phyloP scores from a whole-genome alignment of 2,888 invertebrate genomes.

The Latrodectus elegans region DNA sequence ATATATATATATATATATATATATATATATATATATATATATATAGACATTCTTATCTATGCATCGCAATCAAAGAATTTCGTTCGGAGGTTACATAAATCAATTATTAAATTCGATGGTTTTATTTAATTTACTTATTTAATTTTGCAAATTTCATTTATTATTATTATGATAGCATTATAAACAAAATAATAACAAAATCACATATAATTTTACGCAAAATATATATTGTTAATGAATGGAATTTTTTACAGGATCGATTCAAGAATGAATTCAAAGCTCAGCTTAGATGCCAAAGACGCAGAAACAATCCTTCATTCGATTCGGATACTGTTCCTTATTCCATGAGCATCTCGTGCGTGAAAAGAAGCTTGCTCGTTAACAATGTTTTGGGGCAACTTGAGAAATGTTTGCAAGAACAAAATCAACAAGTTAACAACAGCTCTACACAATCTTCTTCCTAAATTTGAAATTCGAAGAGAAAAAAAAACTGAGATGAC shows the following conservation, averaged over 20 bases:
- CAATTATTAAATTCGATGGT: too few relatives aligned
- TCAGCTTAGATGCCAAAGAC: constrained; percentile 3
- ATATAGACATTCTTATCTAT: too few relatives aligned
- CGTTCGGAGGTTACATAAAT: too few relatives aligned
- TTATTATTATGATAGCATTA: too few relatives aligned
- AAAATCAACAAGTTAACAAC: background rate
- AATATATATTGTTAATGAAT: background rate
- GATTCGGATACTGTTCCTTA: constrained; percentile 41
- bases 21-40: too few relatives aligned
- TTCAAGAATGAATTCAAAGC: constrained; percentile 21
- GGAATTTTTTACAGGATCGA: constrained; percentile 18
- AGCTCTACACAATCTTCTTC: background rate
- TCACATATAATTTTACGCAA: background rate
- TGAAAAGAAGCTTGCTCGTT: background rate
- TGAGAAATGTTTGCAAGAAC: constrained; percentile 17
- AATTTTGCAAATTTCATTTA: too few relatives aligned
- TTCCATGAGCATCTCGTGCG: constrained; percentile 5
- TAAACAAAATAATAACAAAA: background rate
- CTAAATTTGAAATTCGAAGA: background rate
- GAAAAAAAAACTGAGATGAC: too few relatives aligned
- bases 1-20: too few relatives aligned
- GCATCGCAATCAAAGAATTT: too few relatives aligned
- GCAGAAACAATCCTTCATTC: background rate
- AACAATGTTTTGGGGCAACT: constrained; percentile 37
- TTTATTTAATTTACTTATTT: too few relatives aligned